A percentile compares a stretch with the other conserved stretches of the same genome.
phyloP scores from a whole-genome alignment of 2,113 vertebrate species.

The Rhipidura dahli region DNA sequence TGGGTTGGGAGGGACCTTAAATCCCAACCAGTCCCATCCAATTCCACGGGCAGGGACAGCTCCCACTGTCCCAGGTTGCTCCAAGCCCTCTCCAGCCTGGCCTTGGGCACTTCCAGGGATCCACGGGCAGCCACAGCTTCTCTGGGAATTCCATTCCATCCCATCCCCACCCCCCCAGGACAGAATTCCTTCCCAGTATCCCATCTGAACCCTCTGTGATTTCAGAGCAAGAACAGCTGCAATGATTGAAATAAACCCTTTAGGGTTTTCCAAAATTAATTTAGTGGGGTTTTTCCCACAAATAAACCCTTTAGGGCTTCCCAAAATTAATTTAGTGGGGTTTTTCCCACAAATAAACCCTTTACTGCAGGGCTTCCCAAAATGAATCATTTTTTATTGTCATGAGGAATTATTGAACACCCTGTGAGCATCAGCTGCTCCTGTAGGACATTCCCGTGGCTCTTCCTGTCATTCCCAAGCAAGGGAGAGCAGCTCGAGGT shows the following conservation, averaged over 20 bases:
- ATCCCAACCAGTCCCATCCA: background rate
- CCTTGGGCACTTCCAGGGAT: background rate
- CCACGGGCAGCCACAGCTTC: background rate
- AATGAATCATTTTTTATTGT: too few relatives aligned
- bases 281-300: background rate
- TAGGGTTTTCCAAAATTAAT: background rate
- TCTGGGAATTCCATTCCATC: background rate
- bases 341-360: too few relatives aligned
- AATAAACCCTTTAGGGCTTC: accelerated
- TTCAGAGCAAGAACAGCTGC: background rate
- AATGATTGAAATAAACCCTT: background rate
- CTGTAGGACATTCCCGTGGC: background rate
- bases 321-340: background rate
- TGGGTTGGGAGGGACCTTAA: background rate
- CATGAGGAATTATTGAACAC: accelerated
- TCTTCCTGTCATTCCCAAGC: background rate
- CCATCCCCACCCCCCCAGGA: background rate
- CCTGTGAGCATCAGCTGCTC: background rate
- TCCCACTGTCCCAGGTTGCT: accelerated
- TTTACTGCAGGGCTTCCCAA: background rate
- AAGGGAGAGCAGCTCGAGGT: background rate
- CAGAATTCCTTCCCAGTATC: background rate
- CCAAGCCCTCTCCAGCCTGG: background rate
- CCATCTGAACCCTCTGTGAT: accelerated
- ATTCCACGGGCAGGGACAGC: background rate